Evolutionary conservation across 2,888 invertebrate species (phyloP).

Genomic region (Ophion costatus): DNA sequence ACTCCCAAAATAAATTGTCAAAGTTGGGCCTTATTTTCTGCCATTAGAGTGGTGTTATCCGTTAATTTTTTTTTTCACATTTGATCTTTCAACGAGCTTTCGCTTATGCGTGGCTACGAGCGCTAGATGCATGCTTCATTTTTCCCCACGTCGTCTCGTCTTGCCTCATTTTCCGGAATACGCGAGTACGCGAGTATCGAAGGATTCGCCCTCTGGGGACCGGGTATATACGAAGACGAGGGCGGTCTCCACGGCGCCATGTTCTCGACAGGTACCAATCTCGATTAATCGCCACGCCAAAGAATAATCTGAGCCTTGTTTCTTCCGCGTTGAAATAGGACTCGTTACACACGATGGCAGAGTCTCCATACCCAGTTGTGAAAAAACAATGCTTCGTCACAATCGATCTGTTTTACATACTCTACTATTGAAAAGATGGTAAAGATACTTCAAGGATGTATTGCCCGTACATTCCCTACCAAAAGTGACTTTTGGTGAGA

Average conservation of each 20-base stretch:
- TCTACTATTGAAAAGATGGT: too few species aligned
- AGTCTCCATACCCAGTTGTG: neutral
- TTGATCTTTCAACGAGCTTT: neutral
- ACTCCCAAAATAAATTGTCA: too few species aligned
- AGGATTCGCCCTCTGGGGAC: conserved; percentile 30
- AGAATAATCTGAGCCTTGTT: conserved; percentile 31
- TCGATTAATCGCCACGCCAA: conserved; percentile 53
- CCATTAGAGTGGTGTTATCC: too few species aligned
- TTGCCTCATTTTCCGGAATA: conserved; percentile 4
- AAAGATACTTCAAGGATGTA: too few species aligned
- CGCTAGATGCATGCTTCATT: neutral
- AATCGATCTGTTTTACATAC: neutral
- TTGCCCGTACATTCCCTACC: too few species aligned
- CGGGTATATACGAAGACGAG: conserved; percentile 13
- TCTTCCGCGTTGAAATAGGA: conserved; percentile 49
- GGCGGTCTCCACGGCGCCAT: conserved; percentile 49
- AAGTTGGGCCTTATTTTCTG: too few species aligned
- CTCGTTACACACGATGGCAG: neutral
- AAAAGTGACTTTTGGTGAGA: too few species aligned
- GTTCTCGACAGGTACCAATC: conserved; percentile 59
- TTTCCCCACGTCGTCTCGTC: conserved; percentile 4
- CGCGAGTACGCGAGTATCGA: neutral
- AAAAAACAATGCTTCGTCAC: neutral
- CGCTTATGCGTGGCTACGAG: too few species aligned
- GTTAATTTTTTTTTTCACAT: too few species aligned